Evolutionary conservation across 2,888 invertebrate species (phyloP).

Genomic region (Platycheirus albimanus): DNA sequence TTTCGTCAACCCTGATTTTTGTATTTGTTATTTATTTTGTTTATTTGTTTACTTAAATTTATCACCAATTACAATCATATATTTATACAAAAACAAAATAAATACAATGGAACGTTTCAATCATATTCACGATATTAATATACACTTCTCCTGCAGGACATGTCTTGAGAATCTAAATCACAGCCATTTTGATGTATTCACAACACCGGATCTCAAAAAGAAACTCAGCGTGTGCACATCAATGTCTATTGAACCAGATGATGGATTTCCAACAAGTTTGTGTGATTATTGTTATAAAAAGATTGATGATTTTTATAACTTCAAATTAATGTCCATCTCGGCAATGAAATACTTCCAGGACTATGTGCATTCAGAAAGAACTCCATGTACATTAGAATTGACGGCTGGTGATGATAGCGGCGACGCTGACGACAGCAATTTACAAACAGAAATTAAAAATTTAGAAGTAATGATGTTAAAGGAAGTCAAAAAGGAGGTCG

Average conservation of each 20-base stretch:
- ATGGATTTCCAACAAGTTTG: constrained; percentile 80
- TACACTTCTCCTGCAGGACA: constrained; percentile 80
- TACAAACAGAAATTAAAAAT: too few relatives aligned
- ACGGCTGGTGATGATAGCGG: too few relatives aligned
- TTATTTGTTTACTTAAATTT: too few relatives aligned
- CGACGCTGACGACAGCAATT: too few relatives aligned
- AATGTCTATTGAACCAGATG: constrained; percentile 79
- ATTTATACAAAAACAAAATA: too few relatives aligned
- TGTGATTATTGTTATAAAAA: constrained; percentile 79
- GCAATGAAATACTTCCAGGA: constrained; percentile 80
- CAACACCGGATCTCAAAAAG: constrained; percentile 79
- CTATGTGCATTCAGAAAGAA: constrained; percentile 76
- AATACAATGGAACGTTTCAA: too few relatives aligned
- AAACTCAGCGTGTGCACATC: constrained; percentile 80
- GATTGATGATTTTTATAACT: constrained; percentile 79
- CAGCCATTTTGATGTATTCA: constrained; percentile 79
- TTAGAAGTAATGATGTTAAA: constrained; percentile 14
- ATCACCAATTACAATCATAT: too few relatives aligned
- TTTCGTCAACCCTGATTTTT: too few relatives aligned
- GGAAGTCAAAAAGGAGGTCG: neutral
- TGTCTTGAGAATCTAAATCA: constrained; percentile 78
- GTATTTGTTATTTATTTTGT: too few relatives aligned
- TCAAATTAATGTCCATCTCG: constrained; percentile 79
- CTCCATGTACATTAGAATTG: constrained; percentile 58
- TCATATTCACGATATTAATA: too few relatives aligned